phyloP scores from a whole-genome alignment of 2,888 invertebrate genomes.

The Drosophila kanekoi region DNA sequence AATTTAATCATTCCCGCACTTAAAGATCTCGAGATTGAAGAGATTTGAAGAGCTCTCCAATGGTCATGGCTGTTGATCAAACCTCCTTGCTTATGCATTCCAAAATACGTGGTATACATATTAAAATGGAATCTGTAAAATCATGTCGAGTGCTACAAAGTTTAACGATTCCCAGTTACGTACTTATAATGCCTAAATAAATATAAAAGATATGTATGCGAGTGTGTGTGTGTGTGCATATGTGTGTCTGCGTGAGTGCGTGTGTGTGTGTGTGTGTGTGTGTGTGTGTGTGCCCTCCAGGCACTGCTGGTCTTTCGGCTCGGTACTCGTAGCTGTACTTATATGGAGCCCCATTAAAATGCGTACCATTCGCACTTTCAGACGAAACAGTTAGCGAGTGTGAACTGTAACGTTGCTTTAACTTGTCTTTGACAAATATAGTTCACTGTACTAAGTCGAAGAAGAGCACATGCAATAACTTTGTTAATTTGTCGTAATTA shows the following conservation, averaged over 20 bases:
- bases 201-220: conserved; percentile 10
- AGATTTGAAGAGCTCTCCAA: background rate
- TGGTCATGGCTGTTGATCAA: background rate
- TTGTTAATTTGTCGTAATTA: conserved; percentile 73
- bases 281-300: conserved; percentile 15
- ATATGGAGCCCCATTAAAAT: conserved; percentile 42
- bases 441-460: conserved; percentile 60
- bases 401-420: conserved; percentile 70
- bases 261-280: background rate
- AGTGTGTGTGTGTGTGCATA: background rate
- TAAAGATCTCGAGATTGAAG: conserved; percentile 6
- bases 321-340: conserved; percentile 48
- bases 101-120: conserved; percentile 18
- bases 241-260: background rate
- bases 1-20: background rate
- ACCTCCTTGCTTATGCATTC: background rate
- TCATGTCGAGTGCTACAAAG: conserved; percentile 59
- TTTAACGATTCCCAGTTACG: conserved; percentile 67
- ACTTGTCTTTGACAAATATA: conserved; percentile 55
- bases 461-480: conserved; percentile 35
- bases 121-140: conserved; percentile 42
- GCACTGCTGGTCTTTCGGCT: conserved; percentile 3
- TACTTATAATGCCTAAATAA: conserved; percentile 47
- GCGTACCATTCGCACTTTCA: conserved; percentile 19
- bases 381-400: conserved; percentile 27